phyloP scores from a whole-genome alignment of 1,140 invertebrate genomes.

The Drosophila pruinosa region DNA sequence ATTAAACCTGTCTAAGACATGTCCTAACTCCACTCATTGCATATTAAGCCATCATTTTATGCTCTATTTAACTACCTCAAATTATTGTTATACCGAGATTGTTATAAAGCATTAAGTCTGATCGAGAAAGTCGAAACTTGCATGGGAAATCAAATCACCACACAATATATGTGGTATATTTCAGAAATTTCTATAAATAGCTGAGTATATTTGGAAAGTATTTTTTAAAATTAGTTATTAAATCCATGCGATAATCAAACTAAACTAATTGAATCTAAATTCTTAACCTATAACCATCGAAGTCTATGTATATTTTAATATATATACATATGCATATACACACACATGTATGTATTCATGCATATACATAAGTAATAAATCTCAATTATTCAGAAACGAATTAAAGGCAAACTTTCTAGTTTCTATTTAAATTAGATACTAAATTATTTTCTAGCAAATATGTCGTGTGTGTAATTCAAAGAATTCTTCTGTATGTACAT shows the following conservation, averaged over 20 bases:
- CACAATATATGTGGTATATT: not conserved
- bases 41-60: not conserved
- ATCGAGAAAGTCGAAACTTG: not conserved
- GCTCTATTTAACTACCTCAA: not conserved
- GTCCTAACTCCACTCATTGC: not conserved
- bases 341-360: too few species aligned
- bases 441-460: not conserved
- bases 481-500: not conserved
- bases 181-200: slow-evolving; percentile 6
- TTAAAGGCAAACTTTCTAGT: too few species aligned
- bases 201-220: not conserved
- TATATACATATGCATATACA: too few species aligned
- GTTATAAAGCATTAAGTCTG: not conserved
- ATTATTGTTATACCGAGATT: not conserved
- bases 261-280: too few species aligned
- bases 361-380: too few species aligned
- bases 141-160: too few species aligned
- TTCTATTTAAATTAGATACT: not conserved
- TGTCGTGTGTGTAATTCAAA: not conserved
- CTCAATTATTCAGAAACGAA: too few species aligned
- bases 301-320: too few species aligned
- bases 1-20: not conserved
- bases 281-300: too few species aligned
- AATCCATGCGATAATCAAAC: too few species aligned
- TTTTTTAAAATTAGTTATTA: too few species aligned